phyloP scores from a whole-genome alignment of 2,797 vertebrate species.

The Sphenodon punctatus region DNA sequence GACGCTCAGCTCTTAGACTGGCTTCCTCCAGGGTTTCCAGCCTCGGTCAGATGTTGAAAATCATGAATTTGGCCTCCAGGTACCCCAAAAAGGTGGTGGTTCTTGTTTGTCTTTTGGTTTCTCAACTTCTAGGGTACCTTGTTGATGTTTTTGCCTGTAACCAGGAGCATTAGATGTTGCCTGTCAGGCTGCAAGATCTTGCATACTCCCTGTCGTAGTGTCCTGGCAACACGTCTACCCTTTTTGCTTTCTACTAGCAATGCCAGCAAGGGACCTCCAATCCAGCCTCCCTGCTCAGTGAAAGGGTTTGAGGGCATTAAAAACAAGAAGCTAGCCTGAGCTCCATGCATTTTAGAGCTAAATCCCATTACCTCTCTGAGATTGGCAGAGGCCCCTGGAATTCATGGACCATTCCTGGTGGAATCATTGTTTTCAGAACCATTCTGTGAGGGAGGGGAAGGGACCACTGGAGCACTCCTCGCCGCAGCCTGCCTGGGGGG shows the following conservation, averaged over 20 bases:
- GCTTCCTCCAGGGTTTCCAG: background rate
- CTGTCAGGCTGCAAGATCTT: no score
- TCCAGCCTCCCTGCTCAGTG: background rate
- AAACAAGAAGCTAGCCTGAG: background rate
- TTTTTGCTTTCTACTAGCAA: background rate
- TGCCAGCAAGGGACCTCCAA: background rate
- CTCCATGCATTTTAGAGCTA: background rate
- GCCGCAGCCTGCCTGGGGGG: no score
- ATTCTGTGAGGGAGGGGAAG: no score
- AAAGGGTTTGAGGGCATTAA: background rate
- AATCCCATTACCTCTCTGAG: background rate
- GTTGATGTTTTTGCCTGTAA: no score
- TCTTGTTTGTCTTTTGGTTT: background rate
- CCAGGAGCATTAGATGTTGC: no score
- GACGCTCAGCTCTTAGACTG: background rate
- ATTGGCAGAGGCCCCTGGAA: no score
- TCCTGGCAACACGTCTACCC: background rate
- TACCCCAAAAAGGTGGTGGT: background rate
- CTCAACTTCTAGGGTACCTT: no score
- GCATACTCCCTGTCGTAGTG: background rate
- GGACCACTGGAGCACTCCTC: no score
- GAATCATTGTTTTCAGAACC: no score
- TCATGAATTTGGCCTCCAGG: background rate
- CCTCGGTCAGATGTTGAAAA: background rate
- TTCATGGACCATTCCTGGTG: no score